These are phyloP conservation scores for Sclerurus mexicanus DNA, from an alignment of 2,113 vertebrate species.

Conservation along the genomic window DNA sequence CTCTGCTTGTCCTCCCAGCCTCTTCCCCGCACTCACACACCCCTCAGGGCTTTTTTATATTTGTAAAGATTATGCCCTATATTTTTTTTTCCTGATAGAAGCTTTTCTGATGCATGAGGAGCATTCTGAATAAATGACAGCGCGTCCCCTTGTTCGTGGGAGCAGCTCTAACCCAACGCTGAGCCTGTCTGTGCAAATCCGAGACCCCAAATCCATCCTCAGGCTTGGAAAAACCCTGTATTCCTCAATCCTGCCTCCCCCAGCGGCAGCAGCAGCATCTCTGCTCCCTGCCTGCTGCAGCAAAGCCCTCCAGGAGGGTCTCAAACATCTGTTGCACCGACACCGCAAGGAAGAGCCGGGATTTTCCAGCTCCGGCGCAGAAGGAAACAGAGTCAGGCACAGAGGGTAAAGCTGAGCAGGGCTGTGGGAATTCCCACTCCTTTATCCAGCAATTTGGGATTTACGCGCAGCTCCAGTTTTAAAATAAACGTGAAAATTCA, in stretches of 20 bases:
- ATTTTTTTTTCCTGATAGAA: background rate
- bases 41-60: background rate
- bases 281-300: background rate
- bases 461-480: background rate
- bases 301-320: fast-evolving
- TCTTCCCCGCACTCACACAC: background rate
- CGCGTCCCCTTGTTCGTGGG: background rate
- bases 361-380: background rate
- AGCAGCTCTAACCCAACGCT: background rate
- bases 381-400: fast-evolving
- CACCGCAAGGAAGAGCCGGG: background rate
- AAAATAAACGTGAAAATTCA: background rate
- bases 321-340: background rate
- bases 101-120: fast-evolving
- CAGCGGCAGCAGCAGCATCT: background rate
- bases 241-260: background rate
- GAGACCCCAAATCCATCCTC: background rate
- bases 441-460: background rate
- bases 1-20: background rate
- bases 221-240: fast-evolving
- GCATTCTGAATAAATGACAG: background rate
- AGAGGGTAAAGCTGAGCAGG: background rate
- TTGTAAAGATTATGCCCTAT: background rate
- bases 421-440: background rate
- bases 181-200: background rate